A percentile compares a stretch with the other conserved stretches of the same genome.
phyloP scores from a whole-genome alignment of 2,888 invertebrate genomes.

The Phorcus lineatus region DNA sequence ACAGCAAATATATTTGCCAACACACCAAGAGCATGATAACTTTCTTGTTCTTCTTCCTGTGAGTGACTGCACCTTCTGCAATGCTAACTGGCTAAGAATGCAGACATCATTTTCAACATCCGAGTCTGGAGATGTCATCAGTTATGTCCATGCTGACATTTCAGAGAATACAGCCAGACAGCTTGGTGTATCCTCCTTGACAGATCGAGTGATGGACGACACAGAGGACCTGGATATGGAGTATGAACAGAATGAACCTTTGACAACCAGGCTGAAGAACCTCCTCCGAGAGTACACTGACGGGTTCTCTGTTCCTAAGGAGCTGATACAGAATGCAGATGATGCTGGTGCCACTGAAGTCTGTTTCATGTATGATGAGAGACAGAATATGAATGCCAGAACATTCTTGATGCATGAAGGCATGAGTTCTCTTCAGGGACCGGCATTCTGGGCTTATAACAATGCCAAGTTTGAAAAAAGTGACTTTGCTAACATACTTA shows the following conservation, averaged over 20 bases:
- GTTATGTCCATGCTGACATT: neutral
- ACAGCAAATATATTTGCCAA: conserved; percentile 23
- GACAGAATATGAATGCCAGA: conserved; percentile 49
- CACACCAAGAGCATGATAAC: conserved; percentile 8
- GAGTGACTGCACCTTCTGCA: conserved; percentile 54
- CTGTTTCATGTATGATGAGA: conserved; percentile 63
- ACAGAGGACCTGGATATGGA: conserved; percentile 43
- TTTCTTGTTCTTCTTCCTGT: conserved; percentile 30
- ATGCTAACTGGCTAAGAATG: conserved; percentile 48
- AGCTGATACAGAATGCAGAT: conserved; percentile 70
- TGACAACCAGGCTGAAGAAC: conserved; percentile 59
- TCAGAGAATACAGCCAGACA: neutral
- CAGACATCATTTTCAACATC: conserved; percentile 39
- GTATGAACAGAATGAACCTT: conserved; percentile 63
- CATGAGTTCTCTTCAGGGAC: conserved; percentile 64
- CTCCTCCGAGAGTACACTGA: conserved; percentile 66
- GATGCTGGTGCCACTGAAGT: conserved; percentile 66
- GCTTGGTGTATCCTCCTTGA: neutral
- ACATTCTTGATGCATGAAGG: conserved; percentile 53
- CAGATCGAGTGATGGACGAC: conserved; percentile 37
- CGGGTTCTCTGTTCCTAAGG: conserved; percentile 67
- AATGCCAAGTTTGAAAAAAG: conserved; percentile 58
- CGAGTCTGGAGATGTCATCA: conserved; percentile 22
- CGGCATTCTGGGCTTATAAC: conserved; percentile 67
- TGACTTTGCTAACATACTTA: conserved; percentile 65